These are phyloP conservation scores for Clunio marinus DNA, from an alignment of 2,888 invertebrate species.

Conservation along the genomic window DNA sequence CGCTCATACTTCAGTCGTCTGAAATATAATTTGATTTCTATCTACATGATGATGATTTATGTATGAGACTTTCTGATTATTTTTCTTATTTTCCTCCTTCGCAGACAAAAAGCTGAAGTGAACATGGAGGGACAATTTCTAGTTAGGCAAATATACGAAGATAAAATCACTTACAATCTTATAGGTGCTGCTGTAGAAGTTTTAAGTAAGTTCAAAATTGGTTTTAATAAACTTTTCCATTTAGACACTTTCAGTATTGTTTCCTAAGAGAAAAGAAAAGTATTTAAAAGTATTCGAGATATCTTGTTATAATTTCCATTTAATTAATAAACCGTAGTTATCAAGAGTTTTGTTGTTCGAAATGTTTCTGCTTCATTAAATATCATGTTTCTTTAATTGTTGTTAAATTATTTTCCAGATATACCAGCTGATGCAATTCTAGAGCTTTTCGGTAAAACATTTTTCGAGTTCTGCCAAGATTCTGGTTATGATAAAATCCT, in stretches of 20 bases:
- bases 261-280: background rate
- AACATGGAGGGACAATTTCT: constrained; percentile 94
- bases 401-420: too few relatives aligned
- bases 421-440: constrained; percentile 85
- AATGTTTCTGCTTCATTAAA: too few relatives aligned
- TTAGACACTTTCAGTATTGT: too few relatives aligned
- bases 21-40: too few relatives aligned
- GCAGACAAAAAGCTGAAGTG: constrained; percentile 85
- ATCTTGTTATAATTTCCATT: too few relatives aligned
- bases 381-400: too few relatives aligned
- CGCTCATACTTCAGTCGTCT: too few relatives aligned
- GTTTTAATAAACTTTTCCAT: background rate
- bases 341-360: too few relatives aligned
- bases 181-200: constrained; percentile 89
- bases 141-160: constrained; percentile 91
- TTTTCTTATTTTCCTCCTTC: too few relatives aligned
- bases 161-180: constrained; percentile 89
- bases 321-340: too few relatives aligned
- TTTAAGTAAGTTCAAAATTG: constrained; percentile 63
- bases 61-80: too few relatives aligned
- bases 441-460: constrained; percentile 88
- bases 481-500: constrained; percentile 96
- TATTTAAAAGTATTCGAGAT: background rate
- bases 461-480: constrained; percentile 94
- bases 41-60: too few relatives aligned